Evolutionary conservation across 2,888 invertebrate genomes (phyloP).

Genomic region (Loripinus fragilis): DNA sequence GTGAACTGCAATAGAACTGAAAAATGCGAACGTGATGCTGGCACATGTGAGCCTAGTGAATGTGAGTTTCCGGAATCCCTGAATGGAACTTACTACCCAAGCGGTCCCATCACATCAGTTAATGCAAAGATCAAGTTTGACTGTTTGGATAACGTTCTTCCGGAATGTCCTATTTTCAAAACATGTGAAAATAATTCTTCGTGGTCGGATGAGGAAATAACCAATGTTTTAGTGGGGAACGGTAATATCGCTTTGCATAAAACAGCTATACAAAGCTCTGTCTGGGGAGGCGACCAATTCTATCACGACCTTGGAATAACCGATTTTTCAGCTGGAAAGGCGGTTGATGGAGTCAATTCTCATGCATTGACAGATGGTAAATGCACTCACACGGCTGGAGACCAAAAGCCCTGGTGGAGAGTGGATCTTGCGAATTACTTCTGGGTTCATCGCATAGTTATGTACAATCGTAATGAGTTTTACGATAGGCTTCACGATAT

Average conservation of each 20-base stretch:
- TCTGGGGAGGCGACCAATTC: no score
- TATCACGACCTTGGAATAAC: no score
- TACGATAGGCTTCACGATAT: neutral
- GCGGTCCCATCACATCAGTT: neutral
- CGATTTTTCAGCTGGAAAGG: neutral
- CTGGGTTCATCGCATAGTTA: neutral
- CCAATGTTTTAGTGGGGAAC: no score
- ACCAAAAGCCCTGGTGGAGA: neutral
- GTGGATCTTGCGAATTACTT: neutral
- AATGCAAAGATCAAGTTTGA: neutral
- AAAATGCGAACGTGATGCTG: neutral
- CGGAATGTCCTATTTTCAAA: neutral
- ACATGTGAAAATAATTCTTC: neutral
- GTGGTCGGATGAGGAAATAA: neutral
- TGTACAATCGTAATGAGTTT: neutral
- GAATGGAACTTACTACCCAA: neutral
- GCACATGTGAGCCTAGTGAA: neutral
- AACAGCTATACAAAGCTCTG: neutral
- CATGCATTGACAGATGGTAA: neutral
- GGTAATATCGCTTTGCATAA: neutral
- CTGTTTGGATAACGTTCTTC: neutral
- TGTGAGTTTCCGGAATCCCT: neutral
- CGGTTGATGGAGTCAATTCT: neutral
- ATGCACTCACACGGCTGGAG: neutral
- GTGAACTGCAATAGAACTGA: neutral